A percentile compares a stretch with the other conserved stretches of the same genome.
These are phyloP conservation scores for Procavia capensis DNA, from an alignment of 2,113 vertebrate genomes.

Conservation along the genomic window DNA sequence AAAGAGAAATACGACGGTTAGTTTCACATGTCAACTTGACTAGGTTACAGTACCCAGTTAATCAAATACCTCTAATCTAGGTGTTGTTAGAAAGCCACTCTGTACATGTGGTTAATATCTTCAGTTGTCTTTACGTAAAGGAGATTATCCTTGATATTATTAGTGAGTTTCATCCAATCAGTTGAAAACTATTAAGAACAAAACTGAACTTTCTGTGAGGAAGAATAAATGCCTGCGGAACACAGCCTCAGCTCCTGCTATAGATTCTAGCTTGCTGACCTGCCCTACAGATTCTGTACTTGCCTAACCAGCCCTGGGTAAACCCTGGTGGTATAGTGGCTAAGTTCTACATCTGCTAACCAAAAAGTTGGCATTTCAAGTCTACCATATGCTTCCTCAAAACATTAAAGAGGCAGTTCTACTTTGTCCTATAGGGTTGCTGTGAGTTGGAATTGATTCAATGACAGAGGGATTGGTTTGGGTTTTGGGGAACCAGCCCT, in stretches of 20 bases:
- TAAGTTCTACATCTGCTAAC: no score
- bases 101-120: not conserved
- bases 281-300: not conserved
- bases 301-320: not conserved
- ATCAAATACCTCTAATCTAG: no score
- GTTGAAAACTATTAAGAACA: not conserved
- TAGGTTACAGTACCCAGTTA: not conserved
- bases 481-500: no score
- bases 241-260: not conserved
- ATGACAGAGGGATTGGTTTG: no score
- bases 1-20: rapidly evolving
- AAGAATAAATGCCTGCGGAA: not conserved
- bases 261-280: not conserved
- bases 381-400: no score
- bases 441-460: no score
- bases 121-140: not conserved
- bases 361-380: no score
- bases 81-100: no score
- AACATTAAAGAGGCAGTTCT: no score
- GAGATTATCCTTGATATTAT: not conserved
- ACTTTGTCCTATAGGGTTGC: no score
- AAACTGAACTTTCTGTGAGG: not conserved
- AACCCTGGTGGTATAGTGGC: no score
- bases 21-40: not conserved
- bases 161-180: not conserved